phyloP scores from a whole-genome alignment of 1,140 invertebrate species.

The Drosophila melanogaster region Release_6_plus_ISO1_MT NT_037436.4:372001-372500 shows the following conservation, averaged over 20 bases:
- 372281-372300: conserved; percentile 79
- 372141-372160: conserved; percentile 3
- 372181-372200: conserved; percentile 73
- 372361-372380: conserved; percentile 16
- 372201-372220: conserved; percentile 72
- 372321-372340: conserved; percentile 9
- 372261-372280: conserved; percentile 83
- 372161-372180: conserved; percentile 14
- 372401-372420: neutral
- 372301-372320: conserved; percentile 46
- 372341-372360: conserved; percentile 16
- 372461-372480: too few relatives aligned
- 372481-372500: too few relatives aligned
- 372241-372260: conserved; percentile 67
- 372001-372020: conserved; percentile 66
- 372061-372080: conserved; percentile 39
- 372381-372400: conserved; percentile 4
- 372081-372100: conserved; percentile 81
- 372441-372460: neutral
- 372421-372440: neutral
- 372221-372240: conserved; percentile 17
- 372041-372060: conserved; percentile 20
- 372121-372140: conserved; percentile 52
- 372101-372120: conserved; percentile 80
- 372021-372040: conserved; percentile 20